A percentile compares a stretch with the other conserved stretches of the same genome.
These are phyloP conservation scores for Zygogramma bicolorata DNA, from an alignment of 2,888 invertebrate genomes.

Conservation along the genomic window DNA sequence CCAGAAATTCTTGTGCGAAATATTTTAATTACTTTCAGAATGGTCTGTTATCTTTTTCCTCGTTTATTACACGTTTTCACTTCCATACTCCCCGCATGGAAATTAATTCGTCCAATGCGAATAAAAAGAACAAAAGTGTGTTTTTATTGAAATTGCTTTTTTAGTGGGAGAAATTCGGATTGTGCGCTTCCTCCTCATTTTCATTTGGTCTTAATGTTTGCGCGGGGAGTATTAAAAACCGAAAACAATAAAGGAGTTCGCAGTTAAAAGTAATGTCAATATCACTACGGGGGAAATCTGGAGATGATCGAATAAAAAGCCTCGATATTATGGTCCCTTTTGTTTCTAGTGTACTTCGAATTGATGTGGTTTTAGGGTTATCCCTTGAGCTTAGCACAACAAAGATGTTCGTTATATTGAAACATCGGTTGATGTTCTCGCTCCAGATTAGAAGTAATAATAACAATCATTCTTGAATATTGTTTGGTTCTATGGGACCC, in stretches of 20 bases:
- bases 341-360: background rate
- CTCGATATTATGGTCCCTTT: background rate
- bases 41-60: conserved; percentile 39
- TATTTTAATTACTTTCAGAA: conserved; percentile 51
- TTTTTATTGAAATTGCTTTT: conserved; percentile 42
- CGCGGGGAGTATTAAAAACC: conserved; percentile 15
- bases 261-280: conserved; percentile 23
- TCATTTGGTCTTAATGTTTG: conserved; percentile 11
- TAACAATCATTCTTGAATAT: too few species aligned
- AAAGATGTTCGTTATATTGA: too few species aligned
- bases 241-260: conserved; percentile 15
- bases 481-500: too few species aligned
- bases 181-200: conserved; percentile 4
- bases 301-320: conserved; percentile 1
- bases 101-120: conserved; percentile 10
- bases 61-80: conserved; percentile 13
- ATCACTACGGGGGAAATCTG: conserved; percentile 16
- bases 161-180: conserved; percentile 25
- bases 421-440: too few species aligned
- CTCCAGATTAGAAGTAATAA: too few species aligned
- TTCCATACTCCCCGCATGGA: background rate
- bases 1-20: conserved; percentile 52
- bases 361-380: background rate
- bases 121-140: conserved; percentile 12
- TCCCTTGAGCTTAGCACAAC: too few species aligned